Evolutionary conservation across 2,888 invertebrate genomes (phyloP).

Genomic region (Chorisops tibialis): DNA sequence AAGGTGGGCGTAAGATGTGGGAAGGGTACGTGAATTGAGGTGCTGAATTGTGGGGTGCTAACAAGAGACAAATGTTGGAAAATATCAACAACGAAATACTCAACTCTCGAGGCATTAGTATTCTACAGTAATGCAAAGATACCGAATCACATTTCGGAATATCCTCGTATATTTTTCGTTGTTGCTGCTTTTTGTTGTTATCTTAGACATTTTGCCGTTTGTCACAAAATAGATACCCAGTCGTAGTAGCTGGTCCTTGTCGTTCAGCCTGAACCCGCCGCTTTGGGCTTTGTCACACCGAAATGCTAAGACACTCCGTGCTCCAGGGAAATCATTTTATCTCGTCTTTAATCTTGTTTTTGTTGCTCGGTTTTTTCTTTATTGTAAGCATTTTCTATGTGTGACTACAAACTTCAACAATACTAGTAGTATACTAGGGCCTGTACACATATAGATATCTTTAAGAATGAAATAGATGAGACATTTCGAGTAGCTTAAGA

Average conservation of each 20-base stretch:
- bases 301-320: constrained; percentile 14
- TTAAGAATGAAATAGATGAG: too few relatives aligned
- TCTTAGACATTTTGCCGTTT: too few relatives aligned
- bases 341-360: constrained; percentile 23
- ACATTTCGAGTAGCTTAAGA: too few relatives aligned
- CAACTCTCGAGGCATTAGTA: constrained; percentile 24
- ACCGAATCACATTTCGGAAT: not conserved
- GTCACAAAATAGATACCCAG: too few relatives aligned
- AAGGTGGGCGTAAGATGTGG: too few relatives aligned
- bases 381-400: too few relatives aligned
- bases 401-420: too few relatives aligned
- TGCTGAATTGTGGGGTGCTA: not conserved
- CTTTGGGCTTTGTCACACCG: constrained; percentile 13
- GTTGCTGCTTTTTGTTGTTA: not conserved
- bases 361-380: not conserved
- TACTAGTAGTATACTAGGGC: too few relatives aligned
- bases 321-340: constrained; percentile 27
- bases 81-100: constrained; percentile 4
- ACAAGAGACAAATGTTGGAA: constrained; percentile 12
- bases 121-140: constrained; percentile 15
- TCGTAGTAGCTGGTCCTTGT: not conserved
- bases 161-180: constrained; percentile 11
- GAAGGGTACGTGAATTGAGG: too few relatives aligned
- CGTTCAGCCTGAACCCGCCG: constrained; percentile 3
- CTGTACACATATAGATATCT: too few relatives aligned